phyloP scores from a whole-genome alignment of 2,797 vertebrate genomes.

The Antrozous pallidus region DNA sequence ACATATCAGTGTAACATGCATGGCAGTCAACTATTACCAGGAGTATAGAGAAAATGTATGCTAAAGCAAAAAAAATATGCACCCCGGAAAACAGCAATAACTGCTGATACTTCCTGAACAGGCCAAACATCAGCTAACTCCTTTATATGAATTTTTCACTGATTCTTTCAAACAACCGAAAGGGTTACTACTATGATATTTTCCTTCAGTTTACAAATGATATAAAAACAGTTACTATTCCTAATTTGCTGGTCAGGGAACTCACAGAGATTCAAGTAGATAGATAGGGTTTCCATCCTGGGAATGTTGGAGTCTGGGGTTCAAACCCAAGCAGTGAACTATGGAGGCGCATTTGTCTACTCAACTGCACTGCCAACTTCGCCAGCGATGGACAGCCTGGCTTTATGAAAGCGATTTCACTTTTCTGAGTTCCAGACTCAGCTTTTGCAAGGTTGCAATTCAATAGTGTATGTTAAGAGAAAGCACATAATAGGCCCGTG shows the following conservation, averaged over 20 bases:
- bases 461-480: not conserved
- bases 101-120: not conserved
- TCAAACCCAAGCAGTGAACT: not conserved
- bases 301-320: not conserved
- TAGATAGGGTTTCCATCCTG: not conserved
- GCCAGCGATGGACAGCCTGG: not conserved
- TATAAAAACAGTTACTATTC: not conserved
- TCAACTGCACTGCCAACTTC: accelerated
- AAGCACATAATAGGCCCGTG: not conserved
- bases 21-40: not conserved
- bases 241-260: not conserved
- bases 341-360: accelerated
- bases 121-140: not conserved
- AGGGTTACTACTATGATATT: not conserved
- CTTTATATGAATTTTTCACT: not conserved
- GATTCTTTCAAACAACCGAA: not conserved
- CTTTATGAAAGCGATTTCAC: not conserved
- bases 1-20: not conserved
- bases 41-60: not conserved
- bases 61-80: not conserved
- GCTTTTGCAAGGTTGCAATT: not conserved
- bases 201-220: not conserved
- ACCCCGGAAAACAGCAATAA: not conserved
- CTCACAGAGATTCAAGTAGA: not conserved
- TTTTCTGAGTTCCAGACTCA: not conserved